Base-by-base conservation (phyloP, 2,113 vertebrate species). In the Esox niger region DNA sequence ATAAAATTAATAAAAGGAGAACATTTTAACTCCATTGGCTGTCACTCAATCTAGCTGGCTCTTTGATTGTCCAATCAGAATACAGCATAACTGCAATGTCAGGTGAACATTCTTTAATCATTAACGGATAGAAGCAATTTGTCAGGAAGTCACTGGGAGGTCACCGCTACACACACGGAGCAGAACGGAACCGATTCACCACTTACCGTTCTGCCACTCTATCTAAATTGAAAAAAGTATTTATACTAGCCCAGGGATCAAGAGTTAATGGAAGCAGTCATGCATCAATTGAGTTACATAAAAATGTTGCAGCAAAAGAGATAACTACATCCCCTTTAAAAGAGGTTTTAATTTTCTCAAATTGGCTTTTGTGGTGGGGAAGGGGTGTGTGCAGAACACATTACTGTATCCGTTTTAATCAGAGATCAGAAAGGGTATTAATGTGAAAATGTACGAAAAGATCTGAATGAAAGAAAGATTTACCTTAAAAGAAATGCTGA, bases 221-320 rank as follows among this genome's bases (percentile, higher is more conserved):
- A 85, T 87, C 87, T 82, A 89, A 88, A 89, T 86, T 87, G 73
- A 87, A 86, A 89, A 81, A 69, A 77, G 79, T 87, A 90, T 90
- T 90, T 84, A 87, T 83, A 80, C 75, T 78, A 85, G 88, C 73
- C 73, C 70, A 68, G 81, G 82, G 78, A 84, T 83, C 85, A 83
- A 69, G 76, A 76, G 82, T 85, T 87, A 88, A 89, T 88, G 77
- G 80, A 85, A 80, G 82, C 74, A 69, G 86, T 75, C 82, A 75
- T 82, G 87, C 83, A 88, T 90, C 84, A 88, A 74, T 76, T 79
- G 79, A 84, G 81, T 73, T 81, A 79, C 83, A 85, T 85, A 84
- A 88, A 90, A 78, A 83, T 77, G 71, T 86, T 80, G 15, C 26
- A 66, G 26, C 58, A 72, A 74, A 61, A 54, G 64, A 74, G 89